These are phyloP conservation scores for Listrodromus nycthemerus DNA, from an alignment of 2,888 invertebrate genomes.

Conservation along the genomic window DNA sequence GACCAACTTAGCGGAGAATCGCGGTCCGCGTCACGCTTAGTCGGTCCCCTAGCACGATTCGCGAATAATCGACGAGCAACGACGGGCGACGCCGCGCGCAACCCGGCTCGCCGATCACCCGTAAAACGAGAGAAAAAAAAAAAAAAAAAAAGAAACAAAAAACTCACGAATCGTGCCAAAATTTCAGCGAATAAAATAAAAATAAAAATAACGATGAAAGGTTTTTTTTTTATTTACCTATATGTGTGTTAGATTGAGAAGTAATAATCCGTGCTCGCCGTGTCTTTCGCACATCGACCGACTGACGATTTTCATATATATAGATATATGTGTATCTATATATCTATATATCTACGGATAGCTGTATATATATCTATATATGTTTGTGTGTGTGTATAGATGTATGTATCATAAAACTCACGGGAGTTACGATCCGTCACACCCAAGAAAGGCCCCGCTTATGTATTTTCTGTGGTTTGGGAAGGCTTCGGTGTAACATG, in stretches of 20 bases:
- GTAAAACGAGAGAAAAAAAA: no score
- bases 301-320: neutral
- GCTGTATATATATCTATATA: neutral
- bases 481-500: neutral
- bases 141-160: neutral
- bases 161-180: neutral
- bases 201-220: neutral
- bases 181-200: neutral
- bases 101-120: slow-evolving; percentile 29
- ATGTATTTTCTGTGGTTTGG: neutral
- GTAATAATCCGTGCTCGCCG: slow-evolving; percentile 5
- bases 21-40: slow-evolving; percentile 64
- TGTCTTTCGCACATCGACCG: slow-evolving; percentile 5
- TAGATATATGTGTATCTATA: neutral
- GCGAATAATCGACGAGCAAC: slow-evolving; percentile 60
- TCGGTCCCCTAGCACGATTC: slow-evolving; percentile 59
- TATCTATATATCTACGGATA: neutral
- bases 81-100: slow-evolving; percentile 39
- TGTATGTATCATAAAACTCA: neutral
- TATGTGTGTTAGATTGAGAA: neutral
- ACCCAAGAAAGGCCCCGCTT: neutral
- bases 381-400: neutral
- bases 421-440: slow-evolving; percentile 13
- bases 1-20: slow-evolving; percentile 66
- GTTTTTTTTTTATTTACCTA: neutral